Base-by-base conservation (phyloP, 1,140 invertebrate species). In the Antheraea pernyi region DNA sequence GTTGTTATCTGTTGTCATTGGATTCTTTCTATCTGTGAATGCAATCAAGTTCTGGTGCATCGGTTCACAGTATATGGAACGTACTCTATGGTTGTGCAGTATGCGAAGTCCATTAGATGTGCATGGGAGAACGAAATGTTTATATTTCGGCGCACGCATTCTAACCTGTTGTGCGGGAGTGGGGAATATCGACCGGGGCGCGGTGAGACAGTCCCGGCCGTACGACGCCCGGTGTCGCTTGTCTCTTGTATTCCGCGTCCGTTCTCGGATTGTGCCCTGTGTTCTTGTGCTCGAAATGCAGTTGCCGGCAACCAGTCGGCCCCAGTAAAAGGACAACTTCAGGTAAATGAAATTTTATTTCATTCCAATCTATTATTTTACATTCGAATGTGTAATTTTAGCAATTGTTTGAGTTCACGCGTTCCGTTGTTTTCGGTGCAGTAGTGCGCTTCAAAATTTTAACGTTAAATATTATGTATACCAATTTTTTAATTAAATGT, bases 161-260 rank as follows among this genome's bases (percentile, higher is more conserved):
- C 67, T 79, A 81, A 88, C 84, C 84, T 88, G 86, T 84, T 84
- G 82, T 76, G 65, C 59, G 71, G 71, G 39, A 53, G 76, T 70
- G 73, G 69, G 73, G 46, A 59, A 68, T 86, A 88, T 88, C 84
- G 86, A 86, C 81, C 84, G 73, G 79, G 80, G 80, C 80, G 79
- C 39, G 39, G 39, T 8, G 7, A 79, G 82, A 80, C 77, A 68
- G 79, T 80, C 78, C 70, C 76, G 73, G 71, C 69, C 70, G 68
- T 37, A 19, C 75, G 64, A 37, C 64, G 48, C 42, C 46, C 46
- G 53, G 46, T 36, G 59, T 19, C 72, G 68, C 73, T 39, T 63
- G 69, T 61, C 59, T 65, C 46, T 59, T 5, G 10, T 53, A 53
- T 9, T 53, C 46, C 6, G 58, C 63, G 46, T 39, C 18, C 2